Percentiles rank a stretch among this genome's conserved stretches.
phyloP scores from a whole-genome alignment of 2,113 vertebrate genomes.

The Dromas ardeola region DNA sequence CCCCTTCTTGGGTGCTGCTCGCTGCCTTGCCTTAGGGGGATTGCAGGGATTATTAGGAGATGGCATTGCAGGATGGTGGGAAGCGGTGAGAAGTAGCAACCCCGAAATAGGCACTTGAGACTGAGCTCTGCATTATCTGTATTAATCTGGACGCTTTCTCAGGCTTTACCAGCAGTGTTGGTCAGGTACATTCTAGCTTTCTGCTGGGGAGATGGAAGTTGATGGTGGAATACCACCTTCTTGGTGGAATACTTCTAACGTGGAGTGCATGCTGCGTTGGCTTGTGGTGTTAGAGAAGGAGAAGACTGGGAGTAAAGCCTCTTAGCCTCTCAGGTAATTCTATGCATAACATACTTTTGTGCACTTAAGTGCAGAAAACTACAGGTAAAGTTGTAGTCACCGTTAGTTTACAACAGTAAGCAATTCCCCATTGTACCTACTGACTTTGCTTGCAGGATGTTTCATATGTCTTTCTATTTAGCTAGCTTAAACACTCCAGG shows the following conservation, averaged over 20 bases:
- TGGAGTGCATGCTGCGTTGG: background rate
- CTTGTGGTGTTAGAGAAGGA: background rate
- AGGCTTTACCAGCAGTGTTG: background rate
- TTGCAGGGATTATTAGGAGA: background rate
- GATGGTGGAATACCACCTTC: background rate
- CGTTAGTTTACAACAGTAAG: background rate
- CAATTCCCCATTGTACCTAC: background rate
- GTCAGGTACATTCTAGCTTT: background rate
- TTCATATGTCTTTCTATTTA: background rate
- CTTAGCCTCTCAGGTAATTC: background rate
- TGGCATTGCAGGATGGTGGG: background rate
- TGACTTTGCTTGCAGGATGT: background rate
- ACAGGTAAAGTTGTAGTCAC: background rate
- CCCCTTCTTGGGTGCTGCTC: background rate
- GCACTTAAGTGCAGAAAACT: background rate
- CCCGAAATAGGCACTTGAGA: background rate
- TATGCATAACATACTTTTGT: background rate
- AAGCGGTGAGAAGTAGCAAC: background rate
- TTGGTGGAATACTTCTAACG: background rate
- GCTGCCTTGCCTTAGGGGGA: rapidly evolving
- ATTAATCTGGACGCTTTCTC: background rate
- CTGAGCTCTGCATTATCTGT: background rate
- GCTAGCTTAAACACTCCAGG: background rate
- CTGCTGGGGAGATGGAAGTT: background rate
- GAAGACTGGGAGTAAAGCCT: background rate